Evolutionary conservation across 1,140 invertebrate genomes (phyloP), one percentile per base, ranked within the genome.

Genomic region (Zaprionus vittiger): DNA sequence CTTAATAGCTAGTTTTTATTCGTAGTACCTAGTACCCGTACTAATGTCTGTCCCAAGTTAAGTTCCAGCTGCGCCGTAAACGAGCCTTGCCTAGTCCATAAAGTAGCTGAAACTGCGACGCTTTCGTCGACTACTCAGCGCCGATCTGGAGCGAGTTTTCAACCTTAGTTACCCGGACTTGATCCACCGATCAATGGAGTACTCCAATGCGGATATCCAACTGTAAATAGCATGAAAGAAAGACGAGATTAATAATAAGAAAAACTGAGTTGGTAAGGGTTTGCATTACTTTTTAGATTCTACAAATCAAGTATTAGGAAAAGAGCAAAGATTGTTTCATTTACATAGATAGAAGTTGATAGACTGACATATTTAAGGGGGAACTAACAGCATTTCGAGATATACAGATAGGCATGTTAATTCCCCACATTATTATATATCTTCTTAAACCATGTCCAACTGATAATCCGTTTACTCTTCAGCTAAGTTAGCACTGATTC

Each of bases 141-240:
- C 83, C 75, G 86, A 92, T 72, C 77, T 89, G 60, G 82, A 81
- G 75, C 83, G 86, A 60, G 91, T 91, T 77, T 89, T 91, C 76
- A 91, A 77, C 84, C 81, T 91, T 92, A 92, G 92, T 96, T 95
- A 97, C 94, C 96, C 96, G 91, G 98, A 96, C 94, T 98, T 98
- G 92, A 99, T 97, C 98, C 98, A 99, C 83, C 97, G 95, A 93
- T 98, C 97, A 92, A 99, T 98, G 54, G 98, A 98, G 92, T 98
- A 98, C 93, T 98, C 97, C 82, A 99, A 93, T 57, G 98, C 97
- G 67, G 97, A 97, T 84, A 99, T 95, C 98, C 98, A 99, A 91
- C 98, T 99, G 93, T 34, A 95, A 96, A 5, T 14, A 11, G n/a
- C 5, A 14, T 14, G 2, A 52, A 22, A 0, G 11, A 41, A 0